phyloP scores from a whole-genome alignment of 2,797 vertebrate species.

The Anolis apletophallus region DNA sequence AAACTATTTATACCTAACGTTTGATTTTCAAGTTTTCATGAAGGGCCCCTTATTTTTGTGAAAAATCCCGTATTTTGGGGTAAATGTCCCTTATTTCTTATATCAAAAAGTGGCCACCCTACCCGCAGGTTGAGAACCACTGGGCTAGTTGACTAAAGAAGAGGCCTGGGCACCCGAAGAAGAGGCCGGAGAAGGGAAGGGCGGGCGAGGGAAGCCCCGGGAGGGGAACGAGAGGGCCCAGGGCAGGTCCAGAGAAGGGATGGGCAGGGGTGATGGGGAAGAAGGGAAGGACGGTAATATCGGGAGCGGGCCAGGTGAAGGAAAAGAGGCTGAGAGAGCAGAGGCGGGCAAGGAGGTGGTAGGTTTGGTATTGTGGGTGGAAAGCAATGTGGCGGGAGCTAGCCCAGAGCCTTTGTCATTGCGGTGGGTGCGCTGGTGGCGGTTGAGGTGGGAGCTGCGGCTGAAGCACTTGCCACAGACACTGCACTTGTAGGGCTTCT shows the following conservation, averaged over 20 bases:
- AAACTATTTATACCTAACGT: too few species aligned
- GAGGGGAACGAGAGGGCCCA: slow-evolving; percentile 31
- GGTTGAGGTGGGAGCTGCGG: slow-evolving; percentile 56
- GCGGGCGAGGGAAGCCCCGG: slow-evolving; percentile 4
- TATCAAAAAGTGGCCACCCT: too few species aligned
- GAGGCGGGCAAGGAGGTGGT: neutral
- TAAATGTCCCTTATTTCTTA: too few species aligned
- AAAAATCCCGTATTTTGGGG: too few species aligned
- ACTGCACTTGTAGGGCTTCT: slow-evolving; percentile 47
- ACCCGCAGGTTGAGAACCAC: too few species aligned
- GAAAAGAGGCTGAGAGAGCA: slow-evolving; percentile 20
- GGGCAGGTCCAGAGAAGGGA: slow-evolving; percentile 36
- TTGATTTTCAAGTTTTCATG: too few species aligned
- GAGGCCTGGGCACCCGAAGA: neutral
- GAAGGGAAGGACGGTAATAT: slow-evolving; percentile 18
- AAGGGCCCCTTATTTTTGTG: too few species aligned
- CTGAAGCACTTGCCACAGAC: slow-evolving; percentile 50
- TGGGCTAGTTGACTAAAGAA: slow-evolving; percentile 30
- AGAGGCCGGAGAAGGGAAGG: slow-evolving; percentile 11
- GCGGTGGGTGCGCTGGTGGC: slow-evolving; percentile 38
- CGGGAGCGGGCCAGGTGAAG: neutral
- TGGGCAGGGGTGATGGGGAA: neutral
- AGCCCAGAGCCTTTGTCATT: neutral
- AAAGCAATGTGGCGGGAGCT: neutral
- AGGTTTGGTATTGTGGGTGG: neutral